These are phyloP conservation scores for Rhea americana DNA, from an alignment of 2,113 vertebrate species.

Conservation along the genomic window DNA sequence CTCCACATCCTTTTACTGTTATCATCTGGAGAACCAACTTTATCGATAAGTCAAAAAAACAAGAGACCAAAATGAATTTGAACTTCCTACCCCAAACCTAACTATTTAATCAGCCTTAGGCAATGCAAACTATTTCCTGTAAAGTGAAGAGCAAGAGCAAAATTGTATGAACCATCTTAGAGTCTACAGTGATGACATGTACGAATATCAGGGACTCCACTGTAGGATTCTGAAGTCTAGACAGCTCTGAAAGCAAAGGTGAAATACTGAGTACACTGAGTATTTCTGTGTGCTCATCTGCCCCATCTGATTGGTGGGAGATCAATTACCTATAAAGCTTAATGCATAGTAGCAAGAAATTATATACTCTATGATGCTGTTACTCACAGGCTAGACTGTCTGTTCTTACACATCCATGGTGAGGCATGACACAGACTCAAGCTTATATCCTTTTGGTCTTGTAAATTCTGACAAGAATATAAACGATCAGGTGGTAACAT, in stretches of 20 bases:
- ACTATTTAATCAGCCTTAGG: not conserved
- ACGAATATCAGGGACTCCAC: not conserved
- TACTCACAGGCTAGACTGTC: not conserved
- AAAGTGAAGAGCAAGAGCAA: not conserved
- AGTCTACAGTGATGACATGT: not conserved
- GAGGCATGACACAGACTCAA: not conserved
- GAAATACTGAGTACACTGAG: not conserved
- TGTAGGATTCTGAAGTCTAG: not conserved
- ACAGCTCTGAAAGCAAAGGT: not conserved
- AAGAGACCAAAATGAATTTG: not conserved
- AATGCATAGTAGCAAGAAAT: fast-evolving
- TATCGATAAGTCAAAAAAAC: not conserved
- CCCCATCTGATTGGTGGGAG: not conserved
- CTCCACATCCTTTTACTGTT: not conserved
- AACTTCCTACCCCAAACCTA: not conserved
- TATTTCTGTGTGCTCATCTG: not conserved
- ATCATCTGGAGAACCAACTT: not conserved
- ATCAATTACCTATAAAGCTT: not conserved
- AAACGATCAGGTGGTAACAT: not conserved
- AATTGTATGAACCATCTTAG: not conserved
- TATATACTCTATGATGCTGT: not conserved
- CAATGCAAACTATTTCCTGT: not conserved
- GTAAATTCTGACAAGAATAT: not conserved
- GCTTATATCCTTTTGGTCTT: not conserved
- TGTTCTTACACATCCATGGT: not conserved